Percentiles rank a stretch among this genome's conserved stretches.
Evolutionary conservation across 2,888 invertebrate genomes (phyloP).

Genomic region (Eutolmus rufibarbis): DNA sequence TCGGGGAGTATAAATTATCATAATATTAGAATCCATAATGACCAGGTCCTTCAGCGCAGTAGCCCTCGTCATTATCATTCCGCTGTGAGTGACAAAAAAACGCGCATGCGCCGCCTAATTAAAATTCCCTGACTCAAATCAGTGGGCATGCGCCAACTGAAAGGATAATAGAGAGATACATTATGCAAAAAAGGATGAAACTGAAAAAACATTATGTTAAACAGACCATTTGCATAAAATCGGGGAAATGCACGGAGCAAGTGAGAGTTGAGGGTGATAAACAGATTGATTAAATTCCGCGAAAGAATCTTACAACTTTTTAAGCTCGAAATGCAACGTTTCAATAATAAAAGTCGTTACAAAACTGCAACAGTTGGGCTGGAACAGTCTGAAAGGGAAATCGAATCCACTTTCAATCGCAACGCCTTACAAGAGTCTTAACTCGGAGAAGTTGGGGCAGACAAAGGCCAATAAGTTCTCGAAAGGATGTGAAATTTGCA

Average conservation of each 20-base stretch:
- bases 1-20: conserved; percentile 46
- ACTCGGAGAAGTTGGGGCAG: conserved; percentile 1
- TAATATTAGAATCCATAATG: conserved; percentile 46
- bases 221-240: conserved; percentile 45
- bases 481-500: conserved; percentile 47
- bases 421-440: conserved; percentile 27
- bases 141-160: conserved; percentile 18
- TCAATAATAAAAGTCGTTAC: conserved; percentile 18
- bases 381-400: conserved; percentile 40
- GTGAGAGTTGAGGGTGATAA: conserved; percentile 16
- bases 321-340: not conserved
- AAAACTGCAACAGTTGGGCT: conserved; percentile 30
- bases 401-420: conserved; percentile 40
- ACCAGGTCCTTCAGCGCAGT: conserved; percentile 40
- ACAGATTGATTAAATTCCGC: not conserved
- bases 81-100: conserved; percentile 9
- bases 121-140: conserved; percentile 44
- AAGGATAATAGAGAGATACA: conserved; percentile 22
- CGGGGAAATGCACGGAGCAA: conserved; percentile 36
- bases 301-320: not conserved
- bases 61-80: conserved; percentile 36
- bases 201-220: conserved; percentile 14
- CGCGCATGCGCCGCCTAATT: conserved; percentile 46
- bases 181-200: conserved; percentile 35
- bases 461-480: conserved; percentile 16